Evolutionary conservation across 2,113 vertebrate species (phyloP).

Genomic region (Vombatus ursinus): DNA sequence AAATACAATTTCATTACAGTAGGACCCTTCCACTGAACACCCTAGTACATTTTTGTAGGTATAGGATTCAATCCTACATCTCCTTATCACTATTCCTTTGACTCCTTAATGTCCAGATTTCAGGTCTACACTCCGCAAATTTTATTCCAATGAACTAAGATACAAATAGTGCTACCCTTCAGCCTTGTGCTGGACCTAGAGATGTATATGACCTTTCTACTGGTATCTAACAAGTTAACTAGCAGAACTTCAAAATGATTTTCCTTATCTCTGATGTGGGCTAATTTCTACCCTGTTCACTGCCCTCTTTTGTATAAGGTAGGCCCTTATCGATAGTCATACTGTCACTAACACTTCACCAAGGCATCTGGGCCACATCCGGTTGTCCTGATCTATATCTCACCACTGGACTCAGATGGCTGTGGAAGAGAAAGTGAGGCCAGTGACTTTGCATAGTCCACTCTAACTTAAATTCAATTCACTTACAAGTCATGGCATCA

Average conservation of each 20-base stretch:
- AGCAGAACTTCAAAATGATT: not conserved
- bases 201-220: not conserved
- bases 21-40: not conserved
- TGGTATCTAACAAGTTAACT: not conserved
- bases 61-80: not conserved
- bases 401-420: no score
- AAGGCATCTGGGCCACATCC: not conserved
- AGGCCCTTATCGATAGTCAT: not conserved
- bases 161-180: not conserved
- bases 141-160: not conserved
- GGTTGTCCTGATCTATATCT: no score
- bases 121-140: not conserved
- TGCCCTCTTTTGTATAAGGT: not conserved
- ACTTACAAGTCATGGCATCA: no score
- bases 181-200: not conserved
- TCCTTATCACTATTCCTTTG: not conserved
- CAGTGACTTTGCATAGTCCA: no score
- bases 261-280: not conserved
- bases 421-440: no score
- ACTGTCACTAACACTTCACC: slow-evolving; percentile 36
- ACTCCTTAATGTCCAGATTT: not conserved
- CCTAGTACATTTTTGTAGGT: not conserved
- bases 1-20: not conserved
- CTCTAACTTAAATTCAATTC: no score
- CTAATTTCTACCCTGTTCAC: not conserved